phyloP scores from a whole-genome alignment of 2,888 invertebrate genomes.

The Conistra vaccinii region DNA sequence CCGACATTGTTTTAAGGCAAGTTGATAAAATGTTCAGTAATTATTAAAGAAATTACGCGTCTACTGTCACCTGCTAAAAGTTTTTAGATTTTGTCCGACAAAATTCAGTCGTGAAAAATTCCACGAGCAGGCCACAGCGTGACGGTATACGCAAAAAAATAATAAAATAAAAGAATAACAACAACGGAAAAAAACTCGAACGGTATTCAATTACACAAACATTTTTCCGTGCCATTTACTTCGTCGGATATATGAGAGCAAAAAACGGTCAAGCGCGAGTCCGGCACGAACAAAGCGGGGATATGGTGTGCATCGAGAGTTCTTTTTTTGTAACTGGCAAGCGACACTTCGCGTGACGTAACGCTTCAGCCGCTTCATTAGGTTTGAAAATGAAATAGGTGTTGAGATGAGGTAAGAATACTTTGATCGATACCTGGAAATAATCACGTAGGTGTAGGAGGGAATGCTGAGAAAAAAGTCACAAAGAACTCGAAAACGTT shows the following conservation, averaged over 20 bases:
- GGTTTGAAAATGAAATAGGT: conserved; percentile 31
- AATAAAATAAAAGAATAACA: conserved; percentile 32
- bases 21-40: too few species aligned
- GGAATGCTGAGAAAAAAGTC: conserved; percentile 3
- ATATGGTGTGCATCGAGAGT: conserved; percentile 44
- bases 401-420: conserved; percentile 22
- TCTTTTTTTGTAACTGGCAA: conserved; percentile 42
- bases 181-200: conserved; percentile 37
- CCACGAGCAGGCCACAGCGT: conserved; percentile 15
- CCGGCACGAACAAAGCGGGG: conserved; percentile 32
- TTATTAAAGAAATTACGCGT: not conserved
- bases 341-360: conserved; percentile 27
- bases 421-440: conserved; percentile 44
- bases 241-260: conserved; percentile 61
- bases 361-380: conserved; percentile 41
- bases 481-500: not conserved
- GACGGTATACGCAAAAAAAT: conserved; percentile 17
- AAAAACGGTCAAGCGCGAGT: conserved; percentile 62
- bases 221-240: conserved; percentile 68
- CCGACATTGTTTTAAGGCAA: not conserved
- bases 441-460: conserved; percentile 1
- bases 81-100: not conserved
- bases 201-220: conserved; percentile 69
- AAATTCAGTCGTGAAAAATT: not conserved
- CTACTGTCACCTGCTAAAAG: not conserved